phyloP scores from a whole-genome alignment of 2,888 invertebrate genomes.

The Leptarthrus brevirostris region DNA sequence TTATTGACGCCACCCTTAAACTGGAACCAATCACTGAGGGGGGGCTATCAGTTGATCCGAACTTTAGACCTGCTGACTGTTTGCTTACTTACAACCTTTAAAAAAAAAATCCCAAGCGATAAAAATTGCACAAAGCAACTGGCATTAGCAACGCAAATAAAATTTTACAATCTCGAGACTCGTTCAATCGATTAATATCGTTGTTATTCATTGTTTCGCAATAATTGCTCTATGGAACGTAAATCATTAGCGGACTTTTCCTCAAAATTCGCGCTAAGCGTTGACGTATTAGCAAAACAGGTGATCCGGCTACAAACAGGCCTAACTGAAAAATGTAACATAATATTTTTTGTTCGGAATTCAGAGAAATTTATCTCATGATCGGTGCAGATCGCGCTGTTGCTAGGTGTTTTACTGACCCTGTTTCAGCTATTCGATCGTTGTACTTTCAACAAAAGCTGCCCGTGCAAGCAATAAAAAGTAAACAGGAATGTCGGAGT shows the following conservation, averaged over 20 bases:
- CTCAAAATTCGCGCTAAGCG: background rate
- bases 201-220: background rate
- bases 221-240: conserved; percentile 24
- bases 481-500: background rate
- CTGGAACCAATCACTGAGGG: background rate
- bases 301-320: conserved; percentile 6
- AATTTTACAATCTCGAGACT: background rate
- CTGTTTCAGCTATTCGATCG: background rate
- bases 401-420: conserved; percentile 31
- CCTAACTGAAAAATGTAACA: background rate
- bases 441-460: background rate
- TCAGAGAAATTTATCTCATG: conserved; percentile 1
- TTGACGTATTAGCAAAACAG: background rate
- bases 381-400: conserved; percentile 5
- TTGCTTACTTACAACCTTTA: conserved; percentile 17
- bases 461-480: conserved; percentile 32
- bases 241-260: background rate
- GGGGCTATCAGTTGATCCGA: conserved; percentile 14
- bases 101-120: conserved; percentile 21
- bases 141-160: conserved; percentile 12
- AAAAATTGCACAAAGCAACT: background rate
- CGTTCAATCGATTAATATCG: background rate
- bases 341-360: no score
- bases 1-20: background rate
- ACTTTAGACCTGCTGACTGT: conserved; percentile 15